A percentile compares a stretch with the other conserved stretches of the same genome.
Evolutionary conservation across 2,113 vertebrate species (phyloP).

Genomic region (Thermophis baileyi): DNA sequence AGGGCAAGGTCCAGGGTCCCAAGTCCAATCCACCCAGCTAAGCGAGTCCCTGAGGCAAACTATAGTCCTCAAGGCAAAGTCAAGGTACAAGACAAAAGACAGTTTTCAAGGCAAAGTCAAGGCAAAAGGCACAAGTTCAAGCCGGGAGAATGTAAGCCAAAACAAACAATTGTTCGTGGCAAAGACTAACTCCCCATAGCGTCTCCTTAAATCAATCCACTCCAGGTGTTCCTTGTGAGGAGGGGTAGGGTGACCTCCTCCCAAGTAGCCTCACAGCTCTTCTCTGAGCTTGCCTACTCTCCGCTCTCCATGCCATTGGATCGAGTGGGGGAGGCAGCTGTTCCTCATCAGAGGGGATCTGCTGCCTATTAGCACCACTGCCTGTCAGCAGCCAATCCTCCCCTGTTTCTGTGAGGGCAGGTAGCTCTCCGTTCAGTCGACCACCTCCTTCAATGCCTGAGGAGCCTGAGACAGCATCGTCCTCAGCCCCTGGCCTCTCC

Average conservation of each 20-base stretch:
- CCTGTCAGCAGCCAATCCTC: not conserved
- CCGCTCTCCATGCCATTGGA: not conserved
- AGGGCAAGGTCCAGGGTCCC: not conserved
- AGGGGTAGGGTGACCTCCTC: not conserved
- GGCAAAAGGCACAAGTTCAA: not conserved
- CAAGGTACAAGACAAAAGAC: not conserved
- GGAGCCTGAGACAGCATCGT: not conserved
- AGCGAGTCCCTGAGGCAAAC: not conserved
- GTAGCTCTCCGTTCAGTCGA: not conserved
- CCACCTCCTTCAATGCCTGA: not conserved
- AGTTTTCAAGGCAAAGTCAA: too few species aligned
- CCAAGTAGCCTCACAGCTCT: not conserved
- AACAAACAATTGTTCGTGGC: not conserved
- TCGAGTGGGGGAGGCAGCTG: not conserved
- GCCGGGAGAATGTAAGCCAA: not conserved
- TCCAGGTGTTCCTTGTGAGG: not conserved
- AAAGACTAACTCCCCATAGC: not conserved
- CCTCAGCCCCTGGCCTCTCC: not conserved
- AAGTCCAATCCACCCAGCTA: not conserved
- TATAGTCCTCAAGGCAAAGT: not conserved
- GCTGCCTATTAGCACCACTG: not conserved
- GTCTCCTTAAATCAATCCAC: not conserved
- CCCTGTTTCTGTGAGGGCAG: not conserved
- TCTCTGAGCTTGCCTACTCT: not conserved
- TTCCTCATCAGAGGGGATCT: not conserved